Evolutionary conservation across 2,797 vertebrate genomes (phyloP), one percentile per base, ranked within the genome.

Genomic region (Synanceia verrucosa): DNA sequence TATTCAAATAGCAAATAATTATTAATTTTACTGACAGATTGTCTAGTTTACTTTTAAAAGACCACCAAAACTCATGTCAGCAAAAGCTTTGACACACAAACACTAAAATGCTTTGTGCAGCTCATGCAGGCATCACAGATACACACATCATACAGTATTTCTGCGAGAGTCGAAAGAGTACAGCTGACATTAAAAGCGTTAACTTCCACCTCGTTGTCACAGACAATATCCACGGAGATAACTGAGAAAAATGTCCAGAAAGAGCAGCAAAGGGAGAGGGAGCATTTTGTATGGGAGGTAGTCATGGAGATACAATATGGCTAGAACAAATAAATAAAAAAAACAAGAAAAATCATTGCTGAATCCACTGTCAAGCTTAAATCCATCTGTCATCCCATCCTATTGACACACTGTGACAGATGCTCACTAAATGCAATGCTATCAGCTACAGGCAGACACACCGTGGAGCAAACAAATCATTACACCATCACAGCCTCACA

Each of bases 381-480:
- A 88, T 80, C 83, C 81, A 91, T 91, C 86, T 88, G 89, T 83
- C 79, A 56, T 43, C 37, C 29, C 72, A 75, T 81, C 70, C 51
- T 79, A 85, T 78, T 66, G 84, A 84, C 79, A 88, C 65, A 74
- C 76, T 66, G 78, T 79, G 76, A 86, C 87, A 88, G 77, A 88
- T 80, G 83, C 75, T 83, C 50, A 60, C 28, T 78, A 68, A 80
- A 83, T 21, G 70, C 61, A 88, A 85, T 47, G 50, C 65, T 74
- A 79, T 80, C 79, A 78, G 82, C 70, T 67, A 73, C 65, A 79
- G 65, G 65, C 78, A 78, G 61, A 51, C 50, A 29, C 8, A 50
- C 36, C 5, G 18, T 28, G 46, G 65, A 70, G 79, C 85, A 85
- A 87, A 84, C 64, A 73, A 61, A 83, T 70, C 47, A 71, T 81